A percentile compares a stretch with the other conserved stretches of the same genome.
These are phyloP conservation scores for Mus caroli DNA, from an alignment of 2,797 vertebrate genomes.

Conservation along the genomic window DNA sequence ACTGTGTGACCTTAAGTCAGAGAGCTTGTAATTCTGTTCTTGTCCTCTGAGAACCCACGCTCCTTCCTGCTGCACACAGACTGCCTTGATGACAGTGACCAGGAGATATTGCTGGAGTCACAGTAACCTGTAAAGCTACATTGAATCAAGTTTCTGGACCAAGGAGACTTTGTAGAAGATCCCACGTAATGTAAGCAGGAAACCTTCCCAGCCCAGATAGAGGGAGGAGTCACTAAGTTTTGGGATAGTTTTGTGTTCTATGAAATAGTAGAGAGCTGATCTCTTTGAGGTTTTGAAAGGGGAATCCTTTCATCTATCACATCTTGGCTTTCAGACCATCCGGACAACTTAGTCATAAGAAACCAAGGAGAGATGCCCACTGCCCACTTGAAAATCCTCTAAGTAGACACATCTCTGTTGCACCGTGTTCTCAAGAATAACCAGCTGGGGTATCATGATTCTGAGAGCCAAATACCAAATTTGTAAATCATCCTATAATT, in stretches of 20 bases:
- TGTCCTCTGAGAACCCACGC: not conserved
- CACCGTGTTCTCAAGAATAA: conserved; percentile 22
- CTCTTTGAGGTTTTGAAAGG: not conserved
- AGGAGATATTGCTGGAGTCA: not conserved
- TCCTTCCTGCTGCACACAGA: not conserved
- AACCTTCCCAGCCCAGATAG: not conserved
- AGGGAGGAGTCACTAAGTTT: not conserved
- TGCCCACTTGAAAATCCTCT: not conserved
- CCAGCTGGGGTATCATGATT: conserved; percentile 25
- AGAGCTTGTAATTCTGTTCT: not conserved
- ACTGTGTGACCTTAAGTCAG: not conserved
- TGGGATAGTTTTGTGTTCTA: not conserved
- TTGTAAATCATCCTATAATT: conserved; percentile 26
- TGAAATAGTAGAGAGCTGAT: not conserved
- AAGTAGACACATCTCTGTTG: not conserved
- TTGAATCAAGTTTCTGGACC: too few species aligned
- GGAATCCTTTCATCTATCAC: conserved; percentile 10
- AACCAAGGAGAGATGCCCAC: not conserved
- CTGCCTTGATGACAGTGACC: not conserved
- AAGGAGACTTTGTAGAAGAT: not conserved
- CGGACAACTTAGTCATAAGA: not conserved
- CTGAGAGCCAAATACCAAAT: conserved; percentile 69
- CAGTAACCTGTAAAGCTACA: not conserved
- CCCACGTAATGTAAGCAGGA: not conserved
- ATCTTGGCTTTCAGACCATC: not conserved